These are phyloP conservation scores for Aphis craccivora DNA, from an alignment of 1,140 invertebrate species.

Conservation along the genomic window DNA sequence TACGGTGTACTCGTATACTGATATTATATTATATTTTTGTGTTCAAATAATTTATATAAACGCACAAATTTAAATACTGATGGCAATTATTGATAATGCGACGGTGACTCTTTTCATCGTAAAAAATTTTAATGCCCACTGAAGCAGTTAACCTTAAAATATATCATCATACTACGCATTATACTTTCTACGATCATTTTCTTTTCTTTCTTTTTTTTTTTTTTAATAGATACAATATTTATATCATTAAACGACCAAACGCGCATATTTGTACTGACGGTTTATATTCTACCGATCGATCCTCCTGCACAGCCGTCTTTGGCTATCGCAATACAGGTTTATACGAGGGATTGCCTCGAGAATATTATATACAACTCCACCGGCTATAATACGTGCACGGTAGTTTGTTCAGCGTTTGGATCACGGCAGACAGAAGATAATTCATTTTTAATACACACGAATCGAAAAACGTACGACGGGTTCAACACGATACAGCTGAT, in stretches of 20 bases:
- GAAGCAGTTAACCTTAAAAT: neutral
- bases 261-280: neutral
- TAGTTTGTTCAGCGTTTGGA: neutral
- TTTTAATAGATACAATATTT: neutral
- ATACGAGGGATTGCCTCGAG: neutral
- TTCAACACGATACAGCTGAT: neutral
- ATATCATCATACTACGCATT: neutral
- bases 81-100: neutral
- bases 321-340: neutral
- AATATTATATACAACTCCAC: neutral
- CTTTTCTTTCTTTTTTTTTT: neutral
- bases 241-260: neutral
- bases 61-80: neutral
- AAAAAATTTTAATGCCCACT: neutral
- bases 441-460: neutral
- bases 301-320: neutral
- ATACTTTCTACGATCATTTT: neutral
- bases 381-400: neutral
- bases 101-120: neutral
- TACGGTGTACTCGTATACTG: neutral
- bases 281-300: neutral
- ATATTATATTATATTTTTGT: neutral
- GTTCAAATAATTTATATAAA: neutral
- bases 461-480: constrained; percentile 1
- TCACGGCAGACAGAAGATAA: neutral